Base-by-base conservation (phyloP, 1,140 invertebrate genomes). In the Eurosta solidaginis region DNA sequence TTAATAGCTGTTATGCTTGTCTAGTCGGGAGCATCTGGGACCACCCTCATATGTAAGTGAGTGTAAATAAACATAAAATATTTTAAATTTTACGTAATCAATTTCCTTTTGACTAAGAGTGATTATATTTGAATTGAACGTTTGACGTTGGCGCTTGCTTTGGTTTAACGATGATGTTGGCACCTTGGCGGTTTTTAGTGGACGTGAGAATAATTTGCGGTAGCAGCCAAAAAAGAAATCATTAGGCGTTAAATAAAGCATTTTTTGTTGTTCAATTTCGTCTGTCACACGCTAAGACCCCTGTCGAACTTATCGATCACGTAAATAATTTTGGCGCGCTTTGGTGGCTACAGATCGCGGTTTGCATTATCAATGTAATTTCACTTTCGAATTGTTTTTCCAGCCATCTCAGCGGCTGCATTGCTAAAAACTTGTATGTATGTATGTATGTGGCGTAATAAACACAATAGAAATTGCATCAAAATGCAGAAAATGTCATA, bases 241-340 rank as follows among this genome's bases (percentile, higher is more conserved):
- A 40, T 40, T 7, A 9, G 27, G 17, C 17, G n/a, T 68, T 12
- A 1, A 17, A 5, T 47, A 14, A 14, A 17, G 45, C n/a, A 4
- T 49, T 9, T 49, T 17, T 49, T 9, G 12, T 4, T 0, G n/a
- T 52, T 22, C 25, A 5, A 22, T 22, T 52, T 22, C 12, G 6
- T 52, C n/a, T 25, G 10, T 52, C 49, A 52, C n/a, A n/a, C 20
- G 12, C 59, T 68, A 36, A 68, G 40, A 25, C 9, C 12, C 9
- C n/a, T 68, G 33, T 68, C 33, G n/a, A 40, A 68, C 59, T 52
- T 68, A 42, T 68, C 33, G 33, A 68, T 40, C 59, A 42, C 59
- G 59, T 68, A 68, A 42, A 68, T 68, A 2, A 68, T 40, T 68
- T 63, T 68, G 59, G 59, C 59, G 59, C 59, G 59, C 59, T 20